Evolutionary conservation across 2,888 invertebrate genomes (phyloP).

Genomic region (Ophion ellenae): DNA sequence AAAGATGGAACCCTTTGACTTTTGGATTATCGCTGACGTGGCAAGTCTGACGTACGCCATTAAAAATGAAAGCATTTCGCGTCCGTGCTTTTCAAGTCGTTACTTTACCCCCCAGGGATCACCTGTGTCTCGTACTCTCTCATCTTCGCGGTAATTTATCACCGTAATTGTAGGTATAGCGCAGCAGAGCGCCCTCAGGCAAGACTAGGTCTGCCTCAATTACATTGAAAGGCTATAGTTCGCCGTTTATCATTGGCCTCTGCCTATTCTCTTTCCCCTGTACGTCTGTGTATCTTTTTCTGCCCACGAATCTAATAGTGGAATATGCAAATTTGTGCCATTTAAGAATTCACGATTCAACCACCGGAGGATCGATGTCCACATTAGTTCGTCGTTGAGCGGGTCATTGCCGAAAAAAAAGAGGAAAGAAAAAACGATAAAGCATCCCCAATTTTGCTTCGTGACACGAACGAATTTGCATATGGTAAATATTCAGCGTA

Average conservation of each 20-base stretch:
- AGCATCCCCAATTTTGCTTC: background rate
- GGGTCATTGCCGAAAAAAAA: background rate
- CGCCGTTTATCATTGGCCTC: conserved; percentile 5
- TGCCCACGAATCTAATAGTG: background rate
- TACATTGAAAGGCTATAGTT: conserved; percentile 46
- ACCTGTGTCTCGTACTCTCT: background rate
- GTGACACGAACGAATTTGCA: background rate
- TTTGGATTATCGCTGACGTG: background rate
- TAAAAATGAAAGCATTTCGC: background rate
- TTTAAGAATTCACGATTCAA: conserved; percentile 27
- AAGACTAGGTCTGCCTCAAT: conserved; percentile 34
- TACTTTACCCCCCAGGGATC: conserved; percentile 23
- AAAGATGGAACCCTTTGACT: background rate
- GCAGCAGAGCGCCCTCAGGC: conserved; percentile 5
- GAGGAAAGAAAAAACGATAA: background rate
- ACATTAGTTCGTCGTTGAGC: conserved; percentile 1
- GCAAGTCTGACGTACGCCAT: background rate
- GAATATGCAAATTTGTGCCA: conserved; percentile 17
- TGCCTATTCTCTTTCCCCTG: background rate
- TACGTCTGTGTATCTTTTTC: background rate
- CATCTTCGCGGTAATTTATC: conserved; percentile 52
- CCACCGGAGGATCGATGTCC: conserved; percentile 23
- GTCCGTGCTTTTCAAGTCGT: conserved; percentile 29
- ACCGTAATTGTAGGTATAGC: conserved; percentile 38
- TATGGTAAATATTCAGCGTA: background rate